These are phyloP conservation scores for Drosophila melanica DNA, from an alignment of 1,140 invertebrate species.

Conservation along the genomic window DNA sequence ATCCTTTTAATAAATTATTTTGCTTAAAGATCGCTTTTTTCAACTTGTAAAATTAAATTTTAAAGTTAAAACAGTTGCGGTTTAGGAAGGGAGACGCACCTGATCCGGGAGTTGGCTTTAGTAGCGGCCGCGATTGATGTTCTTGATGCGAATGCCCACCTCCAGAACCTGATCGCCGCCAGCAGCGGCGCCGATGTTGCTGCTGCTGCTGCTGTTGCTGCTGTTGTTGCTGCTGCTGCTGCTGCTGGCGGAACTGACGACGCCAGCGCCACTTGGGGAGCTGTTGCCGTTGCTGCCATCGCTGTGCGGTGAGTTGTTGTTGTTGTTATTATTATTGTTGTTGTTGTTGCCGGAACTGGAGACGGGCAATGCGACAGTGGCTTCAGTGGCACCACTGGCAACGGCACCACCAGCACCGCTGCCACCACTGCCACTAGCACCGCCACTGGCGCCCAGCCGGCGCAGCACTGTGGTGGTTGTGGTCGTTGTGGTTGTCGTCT, in stretches of 20 bases:
- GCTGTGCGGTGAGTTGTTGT: constrained; percentile 74
- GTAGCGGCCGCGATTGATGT: constrained; percentile 73
- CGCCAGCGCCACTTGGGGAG: constrained; percentile 6
- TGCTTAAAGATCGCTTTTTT: too few species aligned
- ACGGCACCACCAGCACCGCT: too few species aligned
- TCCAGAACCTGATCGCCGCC: constrained; percentile 73
- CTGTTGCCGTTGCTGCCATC: constrained; percentile 70
- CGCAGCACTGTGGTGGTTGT: constrained; percentile 70
- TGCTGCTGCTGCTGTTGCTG: constrained; percentile 26
- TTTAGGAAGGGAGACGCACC: background rate
- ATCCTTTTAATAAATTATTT: too few species aligned
- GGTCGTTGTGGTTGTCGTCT: constrained; percentile 70
- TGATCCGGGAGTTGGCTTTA: constrained; percentile 20
- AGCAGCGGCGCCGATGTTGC: constrained; percentile 34
- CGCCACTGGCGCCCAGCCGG: constrained; percentile 41
- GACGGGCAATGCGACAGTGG: too few species aligned
- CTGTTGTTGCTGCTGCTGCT: constrained; percentile 11
- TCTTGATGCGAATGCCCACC: constrained; percentile 82
- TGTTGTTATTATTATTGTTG: constrained; percentile 48
- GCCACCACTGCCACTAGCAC: constrained; percentile 31
- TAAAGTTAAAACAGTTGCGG: too few species aligned
- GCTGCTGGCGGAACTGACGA: background rate
- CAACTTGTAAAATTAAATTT: too few species aligned
- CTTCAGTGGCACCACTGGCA: background rate
- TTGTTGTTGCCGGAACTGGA: background rate